Evolutionary conservation across 1,140 invertebrate species (phyloP).

Genomic region (Danaus melanippus): DNA sequence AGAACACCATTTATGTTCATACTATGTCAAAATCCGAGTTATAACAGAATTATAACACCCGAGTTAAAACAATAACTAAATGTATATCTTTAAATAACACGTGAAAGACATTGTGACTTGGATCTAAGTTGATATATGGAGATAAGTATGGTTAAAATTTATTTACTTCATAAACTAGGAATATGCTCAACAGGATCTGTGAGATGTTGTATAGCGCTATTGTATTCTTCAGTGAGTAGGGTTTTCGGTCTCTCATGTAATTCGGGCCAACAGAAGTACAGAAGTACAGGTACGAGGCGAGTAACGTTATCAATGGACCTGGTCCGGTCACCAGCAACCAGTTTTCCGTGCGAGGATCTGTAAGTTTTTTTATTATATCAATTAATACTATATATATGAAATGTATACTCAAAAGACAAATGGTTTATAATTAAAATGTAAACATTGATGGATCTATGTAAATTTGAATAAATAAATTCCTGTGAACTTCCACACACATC

Average conservation of each 20-base stretch:
- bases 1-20: background rate
- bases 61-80: slow-evolving; percentile 5
- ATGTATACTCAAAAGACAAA: background rate
- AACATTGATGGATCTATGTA: too few species aligned
- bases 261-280: slow-evolving; percentile 80
- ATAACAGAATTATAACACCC: slow-evolving; percentile 4
- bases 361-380: slow-evolving; percentile 30
- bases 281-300: slow-evolving; percentile 85
- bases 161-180: slow-evolving; percentile 80
- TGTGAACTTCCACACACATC: too few species aligned
- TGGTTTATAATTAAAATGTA: too few species aligned
- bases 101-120: too few species aligned
- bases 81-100: too few species aligned
- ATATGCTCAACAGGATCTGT: slow-evolving; percentile 82
- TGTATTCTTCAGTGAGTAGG: slow-evolving; percentile 83
- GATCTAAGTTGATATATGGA: too few species aligned
- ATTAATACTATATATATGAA: slow-evolving; percentile 5
- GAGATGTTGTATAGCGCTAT: slow-evolving; percentile 87
- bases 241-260: slow-evolving; percentile 89
- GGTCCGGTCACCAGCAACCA: slow-evolving; percentile 90
- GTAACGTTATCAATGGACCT: slow-evolving; percentile 81
- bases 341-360: slow-evolving; percentile 87
- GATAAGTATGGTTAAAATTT: background rate
- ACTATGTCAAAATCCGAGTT: background rate
- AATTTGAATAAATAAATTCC: too few species aligned